phyloP scores from a whole-genome alignment of 2,113 vertebrate species.

The Cavia porcellus region DNA sequence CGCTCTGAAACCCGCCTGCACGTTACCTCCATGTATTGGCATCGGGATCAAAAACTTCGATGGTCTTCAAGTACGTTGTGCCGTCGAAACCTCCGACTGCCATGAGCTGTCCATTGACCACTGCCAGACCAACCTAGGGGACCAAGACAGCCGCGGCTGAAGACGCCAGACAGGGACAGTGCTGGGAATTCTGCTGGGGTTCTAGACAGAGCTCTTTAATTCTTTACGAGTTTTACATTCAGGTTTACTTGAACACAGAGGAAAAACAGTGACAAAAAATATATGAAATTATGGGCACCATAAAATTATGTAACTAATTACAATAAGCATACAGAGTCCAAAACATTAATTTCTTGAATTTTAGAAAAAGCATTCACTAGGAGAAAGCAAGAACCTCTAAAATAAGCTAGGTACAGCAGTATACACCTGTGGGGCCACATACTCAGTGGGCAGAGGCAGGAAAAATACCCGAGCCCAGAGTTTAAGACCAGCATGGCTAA shows the following conservation, averaged over 20 bases:
- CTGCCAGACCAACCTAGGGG: constrained; percentile 95
- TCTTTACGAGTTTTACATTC: constrained; percentile 21
- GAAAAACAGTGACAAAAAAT: constrained; percentile 27
- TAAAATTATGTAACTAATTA: constrained; percentile 24
- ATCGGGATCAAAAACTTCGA: constrained; percentile 99
- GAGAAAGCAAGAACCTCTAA: not conserved
- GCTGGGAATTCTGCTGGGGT: not conserved
- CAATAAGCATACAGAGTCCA: not conserved
- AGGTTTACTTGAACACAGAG: constrained; percentile 7
- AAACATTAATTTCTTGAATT: constrained; percentile 3
- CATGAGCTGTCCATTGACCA: constrained; percentile 99
- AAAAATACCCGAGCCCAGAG: not conserved
- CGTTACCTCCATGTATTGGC: constrained; percentile 98
- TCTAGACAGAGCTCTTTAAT: not conserved
- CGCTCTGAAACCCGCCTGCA: not conserved
- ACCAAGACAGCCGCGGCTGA: constrained; percentile 59
- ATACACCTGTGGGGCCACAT: not conserved
- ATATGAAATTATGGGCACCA: constrained; percentile 23
- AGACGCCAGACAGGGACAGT: not conserved
- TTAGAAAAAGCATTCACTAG: not conserved
- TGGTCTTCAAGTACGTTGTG: constrained; percentile 99
- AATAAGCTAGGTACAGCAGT: not conserved
- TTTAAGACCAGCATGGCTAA: not conserved
- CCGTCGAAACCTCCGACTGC: constrained; percentile 99
- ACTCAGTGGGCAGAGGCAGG: not conserved